Evolutionary conservation across 2,888 invertebrate species (phyloP), one percentile per base, ranked within the genome.

Genomic region (Trichopria drosophilae): DNA sequence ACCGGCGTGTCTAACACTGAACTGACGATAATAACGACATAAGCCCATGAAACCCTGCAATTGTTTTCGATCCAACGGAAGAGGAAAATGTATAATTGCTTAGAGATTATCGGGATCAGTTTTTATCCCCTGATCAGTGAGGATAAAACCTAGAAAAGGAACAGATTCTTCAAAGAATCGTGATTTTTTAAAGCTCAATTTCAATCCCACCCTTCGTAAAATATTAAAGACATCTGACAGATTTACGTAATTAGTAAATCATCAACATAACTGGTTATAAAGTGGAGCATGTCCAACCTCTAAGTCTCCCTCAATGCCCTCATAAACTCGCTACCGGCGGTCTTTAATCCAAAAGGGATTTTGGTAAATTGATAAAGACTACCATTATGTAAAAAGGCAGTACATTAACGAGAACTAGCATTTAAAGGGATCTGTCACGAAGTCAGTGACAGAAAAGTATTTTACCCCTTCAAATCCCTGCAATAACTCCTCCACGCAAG

Each of bases 321-420:
- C 6, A 61, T 58, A 34, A 66, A 66, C 2, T 57, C 59, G 10
- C 52, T 58, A 4, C 66, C 67, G 31, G n/a, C n/a, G n/a, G n/a
- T n/a, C n/a, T n/a, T n/a, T n/a, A n/a, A n/a, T n/a, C n/a, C n/a
- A n/a, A n/a, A 67, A 69, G 1, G 67, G 66, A 10, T 68, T 44
- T 1, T 57, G 32, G 28, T 46, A 55, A 63, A 29, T 41, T 56
- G 49, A 44, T 62, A 42, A 37, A 59, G 49, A 45, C 23, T 40
- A 2, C 43, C 22, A 1, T n/a, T n/a, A n/a, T n/a, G n/a, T n/a
- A n/a, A n/a, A n/a, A n/a, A n/a, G n/a, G n/a, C n/a, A n/a, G n/a
- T 35, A 44, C 12, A 35, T 39, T 22, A 47, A 42, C 28, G 53
- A 56, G 6, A 51, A 47, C 0, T 50, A n/a, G n/a, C n/a, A n/a